Percentiles rank a stretch among this genome's conserved stretches.
phyloP scores from a whole-genome alignment of 1,140 invertebrate genomes.

The Oncopeltus fasciatus region DNA sequence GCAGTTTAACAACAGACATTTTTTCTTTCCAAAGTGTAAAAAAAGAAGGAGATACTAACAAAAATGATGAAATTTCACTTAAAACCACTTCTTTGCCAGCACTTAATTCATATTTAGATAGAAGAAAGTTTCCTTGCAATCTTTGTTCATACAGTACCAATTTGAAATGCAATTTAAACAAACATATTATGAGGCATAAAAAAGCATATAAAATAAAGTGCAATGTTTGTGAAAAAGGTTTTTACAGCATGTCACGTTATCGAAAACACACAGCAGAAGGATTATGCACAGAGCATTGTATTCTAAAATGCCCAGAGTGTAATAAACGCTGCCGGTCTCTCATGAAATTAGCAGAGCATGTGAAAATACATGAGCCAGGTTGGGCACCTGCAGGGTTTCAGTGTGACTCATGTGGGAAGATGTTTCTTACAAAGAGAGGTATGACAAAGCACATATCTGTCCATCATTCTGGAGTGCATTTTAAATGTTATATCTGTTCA shows the following conservation, averaged over 20 bases:
- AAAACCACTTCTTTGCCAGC: no score
- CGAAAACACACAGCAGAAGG: not conserved
- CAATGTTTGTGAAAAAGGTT: conserved; percentile 11
- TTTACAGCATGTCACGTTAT: conserved; percentile 7
- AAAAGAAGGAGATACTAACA: no score
- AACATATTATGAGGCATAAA: conserved; percentile 14
- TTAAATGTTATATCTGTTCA: conserved; percentile 54
- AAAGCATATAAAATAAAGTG: conserved; percentile 8
- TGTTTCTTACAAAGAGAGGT: conserved; percentile 17
- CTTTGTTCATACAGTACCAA: conserved; percentile 1
- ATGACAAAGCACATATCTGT: not conserved
- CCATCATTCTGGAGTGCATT: conserved; percentile 22
- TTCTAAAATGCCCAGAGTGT: conserved; percentile 48
- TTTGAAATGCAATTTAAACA: conserved; percentile 8
- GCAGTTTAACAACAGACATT: not conserved
- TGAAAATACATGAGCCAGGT: conserved; percentile 25
- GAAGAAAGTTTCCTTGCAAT: no score
- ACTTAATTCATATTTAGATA: no score
- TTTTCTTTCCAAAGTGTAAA: not conserved
- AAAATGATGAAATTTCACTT: no score
- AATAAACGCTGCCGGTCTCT: conserved; percentile 34
- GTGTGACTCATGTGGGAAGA: conserved; percentile 38
- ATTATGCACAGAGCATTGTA: not conserved
- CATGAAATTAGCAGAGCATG: conserved; percentile 30
- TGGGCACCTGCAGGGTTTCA: conserved; percentile 24